Base-by-base conservation (phyloP, 1,140 invertebrate genomes). In the Drosophila pseudoobscura region DNA sequence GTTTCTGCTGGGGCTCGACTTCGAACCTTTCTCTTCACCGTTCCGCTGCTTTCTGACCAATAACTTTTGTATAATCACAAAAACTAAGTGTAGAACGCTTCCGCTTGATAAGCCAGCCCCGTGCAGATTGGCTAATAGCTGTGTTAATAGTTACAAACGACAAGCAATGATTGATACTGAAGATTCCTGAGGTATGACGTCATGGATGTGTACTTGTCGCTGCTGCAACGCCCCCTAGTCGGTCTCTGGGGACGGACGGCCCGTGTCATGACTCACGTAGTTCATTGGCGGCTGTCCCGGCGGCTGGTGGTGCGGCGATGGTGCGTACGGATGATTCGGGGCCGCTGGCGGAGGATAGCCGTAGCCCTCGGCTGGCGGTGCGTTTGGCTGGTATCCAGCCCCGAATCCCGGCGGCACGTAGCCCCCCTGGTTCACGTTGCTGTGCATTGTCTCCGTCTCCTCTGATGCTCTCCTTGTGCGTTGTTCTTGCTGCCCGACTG, bases 361-460 rank as follows among this genome's bases (percentile, higher is more conserved):
- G 3, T 29, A 52, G 7, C 77, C 82, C 13, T 79, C 80, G 3
- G 80, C 62, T 49, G 87, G 80, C 1, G 80, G 85, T 2, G 87
- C 85, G 56, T 80, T 85, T 0, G 89, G 75, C 47, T 75, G 89
- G 57, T 80, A 90, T 26, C 70, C 71, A 22, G 75, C 54, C 15
- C 72, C 76, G 53, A 77, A 85, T 1, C 77, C 82, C 0, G 79
- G 85, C 0, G 89, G 89, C 6, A 89, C 77, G 17, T 91, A 91
- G 17, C 89, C 89, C 4, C 89, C 89, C 31, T 90, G 75, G 43
- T 85, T 73, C 20, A 91, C 29, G 41, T 91, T 91, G 35, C 64
- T 91, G 63, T 82, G 44, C 74, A 82, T 77, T 65, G 7, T 17
- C 39, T 53, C 7, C 7, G 7, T 17, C 39, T 53, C 7, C 7